A percentile compares a stretch with the other conserved stretches of the same genome.
phyloP scores from a whole-genome alignment of 2,797 vertebrate species.

The Sebastes minor region DNA sequence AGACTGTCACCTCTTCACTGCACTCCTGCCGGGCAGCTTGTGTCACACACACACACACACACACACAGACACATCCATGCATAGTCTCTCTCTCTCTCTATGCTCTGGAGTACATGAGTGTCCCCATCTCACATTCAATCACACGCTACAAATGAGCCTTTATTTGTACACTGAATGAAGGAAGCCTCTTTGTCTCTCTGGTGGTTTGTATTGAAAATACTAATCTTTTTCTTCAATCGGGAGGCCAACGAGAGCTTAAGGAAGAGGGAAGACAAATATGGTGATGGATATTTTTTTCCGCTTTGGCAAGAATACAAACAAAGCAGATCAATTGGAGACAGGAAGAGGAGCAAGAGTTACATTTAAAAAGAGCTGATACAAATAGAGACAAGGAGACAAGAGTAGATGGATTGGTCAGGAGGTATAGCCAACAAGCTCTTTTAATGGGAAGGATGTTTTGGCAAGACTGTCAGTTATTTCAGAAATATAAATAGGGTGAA shows the following conservation, averaged over 20 bases:
- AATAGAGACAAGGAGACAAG: not conserved
- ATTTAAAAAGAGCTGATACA: slow-evolving; percentile 1
- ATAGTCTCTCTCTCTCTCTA: not conserved
- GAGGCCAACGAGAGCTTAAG: not conserved
- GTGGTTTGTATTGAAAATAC: not conserved
- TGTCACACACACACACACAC: not conserved
- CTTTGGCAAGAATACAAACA: not conserved
- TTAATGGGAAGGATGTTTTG: slow-evolving; percentile 14
- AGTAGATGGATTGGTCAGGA: slow-evolving; percentile 3
- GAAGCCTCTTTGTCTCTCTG: not conserved
- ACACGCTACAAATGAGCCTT: not conserved
- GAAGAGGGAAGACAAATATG: not conserved
- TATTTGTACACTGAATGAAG: not conserved
- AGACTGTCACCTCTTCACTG: slow-evolving; percentile 30
- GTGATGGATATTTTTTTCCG: not conserved
- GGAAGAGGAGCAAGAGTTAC: not conserved
- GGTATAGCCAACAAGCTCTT: slow-evolving; percentile 12
- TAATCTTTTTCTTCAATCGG: not conserved
- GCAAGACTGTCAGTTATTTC: not conserved
- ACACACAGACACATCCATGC: not conserved
- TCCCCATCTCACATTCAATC: not conserved
- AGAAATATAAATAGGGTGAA: slow-evolving; percentile 1
- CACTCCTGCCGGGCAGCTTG: slow-evolving; percentile 9
- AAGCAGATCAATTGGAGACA: not conserved
- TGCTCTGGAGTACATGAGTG: not conserved